Evolutionary conservation across 2,113 vertebrate species (phyloP).

Genomic region (Centropus bengalensis): DNA sequence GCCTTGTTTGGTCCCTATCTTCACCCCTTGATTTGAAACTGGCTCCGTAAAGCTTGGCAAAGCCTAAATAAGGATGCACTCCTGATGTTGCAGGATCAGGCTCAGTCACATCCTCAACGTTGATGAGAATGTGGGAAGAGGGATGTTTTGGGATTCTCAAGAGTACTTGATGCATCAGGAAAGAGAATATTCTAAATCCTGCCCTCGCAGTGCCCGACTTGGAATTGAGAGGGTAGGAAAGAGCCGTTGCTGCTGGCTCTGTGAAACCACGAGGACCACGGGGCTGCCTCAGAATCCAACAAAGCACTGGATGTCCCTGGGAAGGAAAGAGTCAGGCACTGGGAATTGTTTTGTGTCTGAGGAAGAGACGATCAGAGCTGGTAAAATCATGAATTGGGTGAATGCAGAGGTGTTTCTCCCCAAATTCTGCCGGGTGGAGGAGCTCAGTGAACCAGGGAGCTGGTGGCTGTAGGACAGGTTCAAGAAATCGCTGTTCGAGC

Average conservation of each 20-base stretch:
- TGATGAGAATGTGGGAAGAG: not conserved
- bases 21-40: not conserved
- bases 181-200: not conserved
- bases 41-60: not conserved
- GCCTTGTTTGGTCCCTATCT: not conserved
- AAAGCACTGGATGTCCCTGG: not conserved
- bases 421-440: not conserved
- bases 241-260: not conserved
- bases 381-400: not conserved
- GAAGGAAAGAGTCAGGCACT: not conserved
- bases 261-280: not conserved
- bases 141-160: not conserved
- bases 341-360: not conserved
- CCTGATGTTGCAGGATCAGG: not conserved
- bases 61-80: rapidly evolving
- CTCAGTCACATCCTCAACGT: rapidly evolving
- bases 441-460: not conserved
- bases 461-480: not conserved
- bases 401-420: not conserved
- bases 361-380: not conserved
- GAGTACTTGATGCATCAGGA: not conserved
- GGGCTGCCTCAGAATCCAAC: not conserved
- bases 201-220: not conserved
- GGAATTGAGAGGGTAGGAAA: not conserved
- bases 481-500: not conserved